phyloP scores from a whole-genome alignment of 2,888 invertebrate genomes.

The Scrobipalpa atriplicella region DNA sequence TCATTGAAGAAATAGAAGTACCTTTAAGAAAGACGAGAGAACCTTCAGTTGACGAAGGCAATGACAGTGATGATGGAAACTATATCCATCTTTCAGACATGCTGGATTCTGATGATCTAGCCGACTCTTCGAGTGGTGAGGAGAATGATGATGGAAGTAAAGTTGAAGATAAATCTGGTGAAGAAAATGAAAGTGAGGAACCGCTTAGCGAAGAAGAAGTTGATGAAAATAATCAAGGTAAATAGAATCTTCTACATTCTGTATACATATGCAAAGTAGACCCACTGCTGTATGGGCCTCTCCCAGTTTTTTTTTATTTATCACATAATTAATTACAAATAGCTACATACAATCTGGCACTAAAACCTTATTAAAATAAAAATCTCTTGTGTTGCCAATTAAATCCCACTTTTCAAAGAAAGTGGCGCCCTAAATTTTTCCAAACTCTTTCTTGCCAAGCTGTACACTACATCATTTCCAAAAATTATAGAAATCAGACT shows the following conservation, averaged over 20 bases:
- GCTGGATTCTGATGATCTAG: constrained; percentile 66
- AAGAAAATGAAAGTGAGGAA: constrained; percentile 34
- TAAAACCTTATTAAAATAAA: too few relatives aligned
- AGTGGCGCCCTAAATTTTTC: too few relatives aligned
- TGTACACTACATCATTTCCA: too few relatives aligned
- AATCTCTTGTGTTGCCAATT: too few relatives aligned
- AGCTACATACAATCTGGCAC: neutral
- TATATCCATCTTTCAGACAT: constrained; percentile 70
- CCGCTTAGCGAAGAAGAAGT: constrained; percentile 26
- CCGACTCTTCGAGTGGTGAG: constrained; percentile 52
- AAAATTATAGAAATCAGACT: too few relatives aligned
- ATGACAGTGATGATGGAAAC: constrained; percentile 67
- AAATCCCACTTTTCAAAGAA: too few relatives aligned
- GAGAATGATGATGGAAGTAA: constrained; percentile 41
- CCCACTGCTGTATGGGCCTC: too few relatives aligned
- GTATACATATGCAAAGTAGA: too few relatives aligned
- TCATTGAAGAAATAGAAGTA: constrained; percentile 66
- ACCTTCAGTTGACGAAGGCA: constrained; percentile 59
- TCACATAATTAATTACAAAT: too few relatives aligned
- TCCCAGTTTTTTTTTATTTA: too few relatives aligned
- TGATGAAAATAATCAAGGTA: constrained; percentile 24
- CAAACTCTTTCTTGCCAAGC: too few relatives aligned
- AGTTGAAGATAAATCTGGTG: constrained; percentile 35
- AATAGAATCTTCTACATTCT: neutral
- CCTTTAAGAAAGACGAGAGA: constrained; percentile 57